These are phyloP conservation scores for Streblospio benedicti DNA, from an alignment of 1,140 invertebrate genomes.

Conservation along the genomic window DNA sequence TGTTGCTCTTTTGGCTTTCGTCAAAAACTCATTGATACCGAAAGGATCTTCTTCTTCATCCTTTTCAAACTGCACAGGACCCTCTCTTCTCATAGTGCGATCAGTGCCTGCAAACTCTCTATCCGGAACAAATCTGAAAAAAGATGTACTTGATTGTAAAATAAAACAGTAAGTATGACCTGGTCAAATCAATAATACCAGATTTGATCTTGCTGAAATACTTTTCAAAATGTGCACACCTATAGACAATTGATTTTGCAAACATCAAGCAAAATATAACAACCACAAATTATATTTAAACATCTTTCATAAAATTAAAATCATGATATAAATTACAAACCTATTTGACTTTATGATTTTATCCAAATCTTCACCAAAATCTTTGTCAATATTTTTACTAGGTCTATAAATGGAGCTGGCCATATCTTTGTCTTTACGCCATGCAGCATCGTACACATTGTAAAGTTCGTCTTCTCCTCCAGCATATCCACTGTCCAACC, in stretches of 20 bases:
- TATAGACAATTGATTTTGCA: too few relatives aligned
- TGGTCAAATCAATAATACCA: too few relatives aligned
- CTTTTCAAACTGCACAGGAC: slow-evolving; percentile 92
- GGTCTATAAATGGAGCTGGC: slow-evolving; percentile 88
- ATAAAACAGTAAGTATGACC: too few relatives aligned
- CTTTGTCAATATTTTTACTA: slow-evolving; percentile 75
- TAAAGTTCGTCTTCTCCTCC: slow-evolving; percentile 90
- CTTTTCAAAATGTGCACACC: too few relatives aligned
- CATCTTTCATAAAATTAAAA: neutral
- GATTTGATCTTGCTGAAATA: too few relatives aligned
- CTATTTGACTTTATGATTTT: slow-evolving; percentile 78
- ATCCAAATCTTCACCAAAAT: slow-evolving; percentile 83
- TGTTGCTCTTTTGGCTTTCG: slow-evolving; percentile 75
- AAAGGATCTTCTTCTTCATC: slow-evolving; percentile 83
- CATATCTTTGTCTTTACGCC: slow-evolving; percentile 61
- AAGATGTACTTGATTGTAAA: too few relatives aligned
- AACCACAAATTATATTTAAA: too few relatives aligned
- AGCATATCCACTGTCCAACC: slow-evolving; percentile 86
- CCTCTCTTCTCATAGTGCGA: slow-evolving; percentile 58
- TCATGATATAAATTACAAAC: slow-evolving; percentile 40
- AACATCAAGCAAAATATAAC: too few relatives aligned
- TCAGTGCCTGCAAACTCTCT: slow-evolving; percentile 91
- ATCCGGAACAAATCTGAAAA: slow-evolving; percentile 81
- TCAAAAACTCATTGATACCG: slow-evolving; percentile 94
- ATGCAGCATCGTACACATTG: slow-evolving; percentile 89